Evolutionary conservation across 2,888 invertebrate genomes (phyloP).

Genomic region (Stenolophus ochropezus): DNA sequence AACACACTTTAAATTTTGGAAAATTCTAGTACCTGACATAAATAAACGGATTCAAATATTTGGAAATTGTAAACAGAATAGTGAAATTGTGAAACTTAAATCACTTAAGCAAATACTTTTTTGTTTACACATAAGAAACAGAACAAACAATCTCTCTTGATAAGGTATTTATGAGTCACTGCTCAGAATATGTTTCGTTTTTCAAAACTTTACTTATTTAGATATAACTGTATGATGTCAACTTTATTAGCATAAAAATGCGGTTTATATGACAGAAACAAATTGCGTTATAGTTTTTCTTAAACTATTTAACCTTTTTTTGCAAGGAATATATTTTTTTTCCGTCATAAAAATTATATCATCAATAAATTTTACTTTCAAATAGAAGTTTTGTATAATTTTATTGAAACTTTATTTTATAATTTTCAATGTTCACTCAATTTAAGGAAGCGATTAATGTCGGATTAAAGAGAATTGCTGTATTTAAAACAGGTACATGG

Average conservation of each 20-base stretch:
- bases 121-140: conserved; percentile 1
- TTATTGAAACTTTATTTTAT: too few relatives aligned
- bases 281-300: not conserved
- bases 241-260: conserved; percentile 22
- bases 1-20: conserved; percentile 41
- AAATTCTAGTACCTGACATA: not conserved
- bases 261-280: not conserved
- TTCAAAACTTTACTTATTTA: conserved; percentile 23
- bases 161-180: conserved; percentile 6
- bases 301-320: not conserved
- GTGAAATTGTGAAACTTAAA: not conserved
- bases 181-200: not conserved
- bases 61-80: conserved; percentile 7
- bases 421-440: too few relatives aligned
- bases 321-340: too few relatives aligned
- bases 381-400: too few relatives aligned
- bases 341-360: too few relatives aligned
- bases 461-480: too few relatives aligned
- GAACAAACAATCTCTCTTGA: conserved; percentile 18
- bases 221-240: not conserved
- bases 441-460: too few relatives aligned
- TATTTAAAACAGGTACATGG: too few relatives aligned
- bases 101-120: not conserved
- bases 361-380: too few relatives aligned
- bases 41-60: conserved; percentile 21